Evolutionary conservation across 2,888 invertebrate genomes (phyloP), one percentile per base, ranked within the genome.

Genomic region (Meloe dianella): DNA sequence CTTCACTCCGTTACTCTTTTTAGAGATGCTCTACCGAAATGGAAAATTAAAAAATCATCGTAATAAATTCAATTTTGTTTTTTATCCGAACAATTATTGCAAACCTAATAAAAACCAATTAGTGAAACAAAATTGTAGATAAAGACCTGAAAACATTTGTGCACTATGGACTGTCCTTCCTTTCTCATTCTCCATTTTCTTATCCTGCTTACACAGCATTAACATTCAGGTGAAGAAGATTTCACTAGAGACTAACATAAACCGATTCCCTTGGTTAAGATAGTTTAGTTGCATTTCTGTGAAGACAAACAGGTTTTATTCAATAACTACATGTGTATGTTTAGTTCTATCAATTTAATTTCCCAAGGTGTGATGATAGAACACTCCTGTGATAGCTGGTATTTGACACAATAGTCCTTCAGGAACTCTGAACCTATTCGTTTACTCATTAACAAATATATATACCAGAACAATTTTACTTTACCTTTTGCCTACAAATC

Each of bases 321-420:
- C 58, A 58, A 60, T 24, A 24, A 51, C 47, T 20, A 47, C 9
- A 51, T 24, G 24, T 24, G 12, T 51, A 24, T 51, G 24, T 51
- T 22, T 20, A 67, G 70, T 71, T 71, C 73, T 74, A 74, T 74
- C 74, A 73, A 69, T 67, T 73, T 75, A 75, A 75, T 75, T 75
- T 75, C 75, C 75, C 75, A 62, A 71, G 75, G 73, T 74, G 71
- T 73, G 69, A 70, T 67, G 72, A 63, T 57, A 71, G 70, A 69
- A 62, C 30, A 24, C 65, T 62, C 63, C 61, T 24, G 63, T 64
- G 64, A 64, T 64, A 65, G 67, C 66, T 70, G 65, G 72, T 74
- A 71, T 74, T 75, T 74, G 74, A 71, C 68, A 67, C 68, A 61
- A 73, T 73, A 65, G 71, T 67, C 71, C 71, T 60, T 30, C 65